Conservation (phyloP, 2,888 invertebrate genomes). For the Caenorhabditis panamensis region DNA sequence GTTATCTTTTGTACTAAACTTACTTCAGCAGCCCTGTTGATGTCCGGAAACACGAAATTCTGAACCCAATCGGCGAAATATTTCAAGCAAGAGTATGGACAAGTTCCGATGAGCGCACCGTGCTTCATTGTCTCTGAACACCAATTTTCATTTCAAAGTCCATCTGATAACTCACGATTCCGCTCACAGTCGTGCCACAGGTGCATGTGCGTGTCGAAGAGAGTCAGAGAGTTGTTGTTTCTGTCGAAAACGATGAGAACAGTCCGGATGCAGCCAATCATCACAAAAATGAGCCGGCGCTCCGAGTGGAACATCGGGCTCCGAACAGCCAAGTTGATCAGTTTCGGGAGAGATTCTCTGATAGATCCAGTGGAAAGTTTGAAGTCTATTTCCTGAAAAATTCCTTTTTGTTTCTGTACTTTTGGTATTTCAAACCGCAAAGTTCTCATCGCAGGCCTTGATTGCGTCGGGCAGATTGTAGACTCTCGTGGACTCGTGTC, state of each 20-base stretch:
- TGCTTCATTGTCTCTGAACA: conserved; percentile 37
- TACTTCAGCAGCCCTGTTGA: conserved; percentile 15
- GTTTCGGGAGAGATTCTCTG: conserved; percentile 31
- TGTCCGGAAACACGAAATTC: conserved; percentile 49
- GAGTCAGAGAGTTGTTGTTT: conserved; percentile 36
- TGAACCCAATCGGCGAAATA: conserved; percentile 51
- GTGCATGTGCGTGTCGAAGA: conserved; percentile 62
- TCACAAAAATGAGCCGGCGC: conserved; percentile 38
- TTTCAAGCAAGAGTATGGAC: conserved; percentile 26
- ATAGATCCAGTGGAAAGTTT: conserved; percentile 40
- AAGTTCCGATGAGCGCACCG: conserved; percentile 53
- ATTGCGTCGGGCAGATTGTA: conserved; percentile 64
- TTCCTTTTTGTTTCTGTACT: not conserved
- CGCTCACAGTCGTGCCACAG: conserved; percentile 16
- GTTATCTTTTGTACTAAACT: not conserved
- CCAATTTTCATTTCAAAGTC: not conserved
- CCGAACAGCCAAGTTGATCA: conserved; percentile 38
- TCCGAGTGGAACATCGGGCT: conserved; percentile 43
- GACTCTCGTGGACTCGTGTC: conserved; percentile 39
- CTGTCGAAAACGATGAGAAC: conserved; percentile 56
- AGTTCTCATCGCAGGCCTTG: conserved; percentile 48
- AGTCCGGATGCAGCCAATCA: conserved; percentile 61
- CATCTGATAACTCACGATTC: conserved; percentile 6
- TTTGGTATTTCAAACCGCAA: conserved; percentile 1
- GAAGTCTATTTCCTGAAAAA: conserved; percentile 52